phyloP scores from a whole-genome alignment of 2,113 vertebrate species.

The Microcebus griseorufus region DNA sequence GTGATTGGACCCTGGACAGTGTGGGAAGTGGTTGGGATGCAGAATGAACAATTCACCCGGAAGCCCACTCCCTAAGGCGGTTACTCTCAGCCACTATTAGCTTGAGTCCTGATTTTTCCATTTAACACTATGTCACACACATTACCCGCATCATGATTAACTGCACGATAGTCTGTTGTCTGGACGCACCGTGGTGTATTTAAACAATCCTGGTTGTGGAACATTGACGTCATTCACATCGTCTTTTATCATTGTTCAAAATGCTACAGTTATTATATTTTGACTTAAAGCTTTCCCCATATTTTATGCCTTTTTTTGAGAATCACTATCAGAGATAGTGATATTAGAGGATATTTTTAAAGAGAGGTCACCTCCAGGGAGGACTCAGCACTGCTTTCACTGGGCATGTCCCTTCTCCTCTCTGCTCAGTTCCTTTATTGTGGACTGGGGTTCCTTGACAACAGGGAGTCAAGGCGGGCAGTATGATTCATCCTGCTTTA shows the following conservation, averaged over 20 bases:
- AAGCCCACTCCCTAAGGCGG: not conserved
- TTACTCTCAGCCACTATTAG: too few relatives aligned
- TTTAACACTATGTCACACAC: not conserved
- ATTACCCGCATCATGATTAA: not conserved
- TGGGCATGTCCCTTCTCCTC: not conserved
- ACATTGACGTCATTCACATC: not conserved
- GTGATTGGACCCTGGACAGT: not conserved
- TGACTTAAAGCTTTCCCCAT: not conserved
- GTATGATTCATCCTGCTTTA: not conserved
- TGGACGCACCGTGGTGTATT: not conserved
- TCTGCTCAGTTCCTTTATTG: not conserved
- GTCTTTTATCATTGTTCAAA: not conserved
- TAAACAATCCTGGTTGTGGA: not conserved
- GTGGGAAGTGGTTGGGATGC: not conserved
- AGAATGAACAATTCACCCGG: not conserved
- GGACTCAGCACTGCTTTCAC: not conserved
- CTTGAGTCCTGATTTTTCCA: not conserved
- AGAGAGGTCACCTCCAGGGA: not conserved
- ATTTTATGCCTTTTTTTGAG: not conserved
- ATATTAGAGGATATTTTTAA: not conserved
- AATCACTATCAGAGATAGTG: not conserved
- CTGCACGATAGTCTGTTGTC: accelerated
- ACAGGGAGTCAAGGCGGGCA: accelerated
- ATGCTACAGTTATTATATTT: not conserved
- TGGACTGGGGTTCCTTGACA: not conserved